Conservation (phyloP, 2,797 vertebrate genomes). For the Schizothorax lantsangensis region DNA sequence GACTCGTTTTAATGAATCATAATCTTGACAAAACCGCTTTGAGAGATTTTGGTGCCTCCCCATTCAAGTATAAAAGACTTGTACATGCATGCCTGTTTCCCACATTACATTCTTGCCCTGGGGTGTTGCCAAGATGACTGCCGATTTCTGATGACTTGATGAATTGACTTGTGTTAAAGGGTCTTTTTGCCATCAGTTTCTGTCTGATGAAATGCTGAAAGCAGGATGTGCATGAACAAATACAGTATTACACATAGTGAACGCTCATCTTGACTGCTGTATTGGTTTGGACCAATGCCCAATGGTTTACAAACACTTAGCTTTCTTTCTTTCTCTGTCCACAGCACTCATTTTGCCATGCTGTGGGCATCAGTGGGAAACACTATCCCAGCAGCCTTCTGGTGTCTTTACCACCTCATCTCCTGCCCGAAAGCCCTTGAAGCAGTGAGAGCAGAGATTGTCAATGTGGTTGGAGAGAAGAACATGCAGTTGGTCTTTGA, state of each 20-base stretch:
- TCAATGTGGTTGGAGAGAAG: slow-evolving; percentile 79
- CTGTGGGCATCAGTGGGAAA: slow-evolving; percentile 94
- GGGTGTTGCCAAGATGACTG: background rate
- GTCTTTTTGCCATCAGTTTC: background rate
- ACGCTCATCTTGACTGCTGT: background rate
- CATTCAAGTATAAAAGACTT: background rate
- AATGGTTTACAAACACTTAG: background rate
- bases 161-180: background rate
- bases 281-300: background rate
- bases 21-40: slow-evolving; percentile 14
- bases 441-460: slow-evolving; percentile 84
- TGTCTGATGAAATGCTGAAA: background rate
- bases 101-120: background rate
- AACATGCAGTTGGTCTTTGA: slow-evolving; percentile 72
- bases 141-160: background rate
- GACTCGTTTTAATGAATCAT: background rate
- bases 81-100: background rate
- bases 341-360: slow-evolving; percentile 92
- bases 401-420: slow-evolving; percentile 89
- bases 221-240: background rate
- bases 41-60: background rate
- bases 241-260: background rate
- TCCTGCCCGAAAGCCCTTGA: slow-evolving; percentile 82
- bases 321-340: slow-evolving; percentile 64
- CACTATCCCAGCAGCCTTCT: slow-evolving; percentile 89